A percentile compares a stretch with the other conserved stretches of the same genome.
These are phyloP conservation scores for Eupithecia subumbrata DNA, from an alignment of 2,888 invertebrate species.

Conservation along the genomic window DNA sequence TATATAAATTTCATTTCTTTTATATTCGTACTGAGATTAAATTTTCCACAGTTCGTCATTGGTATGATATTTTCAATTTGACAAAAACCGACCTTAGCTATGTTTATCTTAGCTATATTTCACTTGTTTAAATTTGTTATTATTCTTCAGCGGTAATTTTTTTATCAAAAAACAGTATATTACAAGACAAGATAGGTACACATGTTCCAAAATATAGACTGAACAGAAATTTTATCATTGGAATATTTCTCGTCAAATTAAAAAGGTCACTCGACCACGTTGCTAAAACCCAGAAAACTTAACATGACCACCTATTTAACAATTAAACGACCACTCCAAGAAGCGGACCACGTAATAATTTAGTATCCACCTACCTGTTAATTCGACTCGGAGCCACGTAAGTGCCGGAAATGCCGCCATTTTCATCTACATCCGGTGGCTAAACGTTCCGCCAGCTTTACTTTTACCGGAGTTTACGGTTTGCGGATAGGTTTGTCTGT, in stretches of 20 bases:
- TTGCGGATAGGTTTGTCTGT: slow-evolving; percentile 8
- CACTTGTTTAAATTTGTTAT: no score
- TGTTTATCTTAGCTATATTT: no score
- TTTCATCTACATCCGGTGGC: slow-evolving; percentile 59
- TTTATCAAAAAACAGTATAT: no score
- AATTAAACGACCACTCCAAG: slow-evolving; percentile 26
- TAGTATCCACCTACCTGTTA: slow-evolving; percentile 44
- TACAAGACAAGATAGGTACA: no score
- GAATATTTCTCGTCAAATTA: background rate
- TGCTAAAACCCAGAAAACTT: background rate
- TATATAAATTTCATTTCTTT: background rate
- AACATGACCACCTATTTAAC: slow-evolving; percentile 11
- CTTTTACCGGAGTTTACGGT: slow-evolving; percentile 44
- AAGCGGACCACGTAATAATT: slow-evolving; percentile 41
- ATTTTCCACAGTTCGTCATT: background rate
- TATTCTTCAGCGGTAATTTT: no score
- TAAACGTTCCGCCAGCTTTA: slow-evolving; percentile 50
- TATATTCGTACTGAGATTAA: background rate
- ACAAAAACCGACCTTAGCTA: no score
- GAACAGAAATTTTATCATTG: no score
- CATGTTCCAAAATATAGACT: no score
- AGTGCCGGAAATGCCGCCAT: slow-evolving; percentile 56
- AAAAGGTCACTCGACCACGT: background rate
- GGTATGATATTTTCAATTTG: no score
- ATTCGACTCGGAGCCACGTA: slow-evolving; percentile 43